Base-by-base conservation (phyloP, 2,888 invertebrate species). In the Eudemis profundana region DNA sequence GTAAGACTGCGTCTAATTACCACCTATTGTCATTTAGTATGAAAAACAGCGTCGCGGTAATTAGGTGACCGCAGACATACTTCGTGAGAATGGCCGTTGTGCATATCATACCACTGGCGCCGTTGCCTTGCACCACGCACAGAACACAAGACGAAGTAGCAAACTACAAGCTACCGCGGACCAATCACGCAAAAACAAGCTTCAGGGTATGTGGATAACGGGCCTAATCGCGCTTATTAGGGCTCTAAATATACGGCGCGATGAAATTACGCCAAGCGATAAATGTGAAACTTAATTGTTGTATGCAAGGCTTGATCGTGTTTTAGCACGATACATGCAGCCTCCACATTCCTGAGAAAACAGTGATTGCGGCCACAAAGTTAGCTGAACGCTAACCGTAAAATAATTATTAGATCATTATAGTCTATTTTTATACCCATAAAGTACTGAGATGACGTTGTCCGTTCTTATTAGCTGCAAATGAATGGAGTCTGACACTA, bases 121-220 rank as follows among this genome's bases (percentile, higher is more conserved):
- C 17, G 4, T 3, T 56, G 21, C 7, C 38, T 54, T 60, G 15
- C 10, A n/a, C 60, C 42, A 64, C 14, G 42, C 17, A 29, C 40
- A 7, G 36, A 63, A 36, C 17, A 23, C 33, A 14, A 54, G 40
- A 60, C 44, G 29, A 50, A 59, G 62, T 66, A 66, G 61, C 53
- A 46, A 61, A 33, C 44, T 62, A 57, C 57, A 61, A 67, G 66
- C 62, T 72, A 70, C 71, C 71, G 68, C 70, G 70, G 69, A 67
- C 70, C 73, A 76, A 76, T 78, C 79, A 76, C 74, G 75, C 72
- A 72, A 70, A 70, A 71, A 71, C 71, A 72, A 74, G 75, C 74
- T 74, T 69, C 69, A 61, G 74, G 78, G 70, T 77, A 70, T 75
- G 73, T 79, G 66, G 59, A 74, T 71, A 74, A 72, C 72, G 71